Base-by-base conservation (phyloP, 2,113 vertebrate genomes). In the Dendropsophus ebraccatus region DNA sequence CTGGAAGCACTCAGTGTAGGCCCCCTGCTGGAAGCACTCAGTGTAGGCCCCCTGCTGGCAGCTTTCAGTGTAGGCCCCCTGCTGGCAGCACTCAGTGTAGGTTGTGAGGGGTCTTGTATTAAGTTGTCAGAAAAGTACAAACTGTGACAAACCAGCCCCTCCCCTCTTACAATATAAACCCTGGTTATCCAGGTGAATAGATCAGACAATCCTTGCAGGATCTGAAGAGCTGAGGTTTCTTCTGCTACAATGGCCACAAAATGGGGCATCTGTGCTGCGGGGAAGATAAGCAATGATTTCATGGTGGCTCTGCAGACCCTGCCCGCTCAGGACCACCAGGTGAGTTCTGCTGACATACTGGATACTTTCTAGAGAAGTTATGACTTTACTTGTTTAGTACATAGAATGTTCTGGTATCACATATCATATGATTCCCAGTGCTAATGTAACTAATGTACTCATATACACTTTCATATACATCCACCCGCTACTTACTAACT, bases 271-370 rank as follows among this genome's bases (percentile, higher is more conserved):
- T 95, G 96, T 76, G 89, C 95, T 0, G 93, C 90, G 0, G 96
- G 97, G 30, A 93, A 91, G n/a, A 97, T 97, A 90, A 92, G 94
- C 87, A 87, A 92, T 41, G 96, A 97, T 81, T 97, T 97, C 85
- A 89, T 93, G 0, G 92, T 95, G 21, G 92, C 93, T 4, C 87
- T 97, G 87, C 93, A 89, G 81, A 91, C 90, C n/a, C 94, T 97
- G 56, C 92, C 95, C 8, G 41, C 89, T 14, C 92, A 92, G n/a
- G 92, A 97, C 12, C 96, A 97, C 19, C 92, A 96, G 96, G 96
- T 97, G 37, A 35, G 87, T 76, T 41, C 41, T 41, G 41, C 41
- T 8, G 8, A 41, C 3, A 41, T n/a, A n/a, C n/a, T n/a, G n/a
- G n/a, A n/a, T n/a, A n/a, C n/a, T n/a, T n/a, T n/a, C n/a, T n/a